phyloP scores from a whole-genome alignment of 2,113 vertebrate genomes.

The Azemiops feae region DNA sequence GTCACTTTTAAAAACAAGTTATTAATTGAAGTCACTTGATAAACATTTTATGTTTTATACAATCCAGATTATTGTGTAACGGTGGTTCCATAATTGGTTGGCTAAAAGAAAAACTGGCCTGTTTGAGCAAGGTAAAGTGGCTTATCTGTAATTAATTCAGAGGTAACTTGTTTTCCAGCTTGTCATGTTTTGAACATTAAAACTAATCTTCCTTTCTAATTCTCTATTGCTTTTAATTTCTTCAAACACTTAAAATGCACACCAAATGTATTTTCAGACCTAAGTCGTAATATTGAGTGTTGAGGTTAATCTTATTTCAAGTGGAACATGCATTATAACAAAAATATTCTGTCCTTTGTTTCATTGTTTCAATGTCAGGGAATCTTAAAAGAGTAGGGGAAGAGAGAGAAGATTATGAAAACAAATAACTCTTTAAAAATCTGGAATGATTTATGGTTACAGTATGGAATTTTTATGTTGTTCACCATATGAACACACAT shows the following conservation, averaged over 20 bases:
- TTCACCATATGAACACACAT: constrained; percentile 4
- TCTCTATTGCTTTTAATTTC: constrained; percentile 23
- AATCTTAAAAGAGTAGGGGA: neutral
- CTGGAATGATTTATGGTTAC: constrained; percentile 24
- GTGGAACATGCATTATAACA: constrained; percentile 13
- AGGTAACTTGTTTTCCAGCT: constrained; percentile 37
- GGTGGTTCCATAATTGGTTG: neutral
- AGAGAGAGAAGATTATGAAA: neutral
- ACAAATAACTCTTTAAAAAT: constrained; percentile 5
- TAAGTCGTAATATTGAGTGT: constrained; percentile 23
- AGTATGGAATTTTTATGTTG: neutral
- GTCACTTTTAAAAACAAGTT: constrained; percentile 39
- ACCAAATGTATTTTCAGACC: constrained; percentile 36
- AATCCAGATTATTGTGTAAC: neutral
- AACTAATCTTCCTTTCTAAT: constrained; percentile 36
- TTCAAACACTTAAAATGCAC: constrained; percentile 29
- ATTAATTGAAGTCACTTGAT: constrained; percentile 25
- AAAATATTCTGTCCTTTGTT: constrained; percentile 18
- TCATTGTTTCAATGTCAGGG: fast-evolving
- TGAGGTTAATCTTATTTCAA: constrained; percentile 40
- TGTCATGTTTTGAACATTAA: constrained; percentile 42
- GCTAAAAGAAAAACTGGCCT: neutral
- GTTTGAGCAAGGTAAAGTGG: neutral
- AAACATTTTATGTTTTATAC: constrained; percentile 24
- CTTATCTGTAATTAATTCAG: constrained; percentile 36